Evolutionary conservation across 2,797 vertebrate species (phyloP), one percentile per base, ranked within the genome.

Genomic region (Gadopsis bispinosus): DNA sequence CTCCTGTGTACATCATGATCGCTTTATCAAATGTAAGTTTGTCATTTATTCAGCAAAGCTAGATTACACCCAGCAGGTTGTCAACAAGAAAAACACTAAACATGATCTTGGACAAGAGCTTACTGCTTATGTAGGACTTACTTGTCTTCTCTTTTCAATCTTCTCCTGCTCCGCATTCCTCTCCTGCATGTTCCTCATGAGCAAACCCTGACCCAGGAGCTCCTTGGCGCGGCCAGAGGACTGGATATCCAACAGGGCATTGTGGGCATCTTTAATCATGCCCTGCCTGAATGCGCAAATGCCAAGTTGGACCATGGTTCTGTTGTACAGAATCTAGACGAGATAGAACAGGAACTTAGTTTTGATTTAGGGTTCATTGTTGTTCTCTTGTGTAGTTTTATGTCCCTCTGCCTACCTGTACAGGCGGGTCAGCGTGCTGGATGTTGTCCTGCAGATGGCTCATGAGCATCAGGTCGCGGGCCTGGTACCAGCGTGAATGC

Each of bases 401-500:
- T 6, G 55, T 26, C 11, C 11, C 4, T 2, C 4, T 31, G 41
- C 67, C 7, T 61, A 98, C 97, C 96, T 98, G 97, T 0, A 98
- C 97, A 0, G 97, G 97, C 0, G 97, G 97, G 85, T 97, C 97
- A 0, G 97, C 96, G 0, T 98, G 97, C 84, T 98, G 97, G 91
- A 98, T 98, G 91, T 98, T 98, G 91, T 98, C 97, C 81, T 98
- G 97, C 26, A 98, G 94, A 91, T 98, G 97, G 66, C 97, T 97
- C 97, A 98, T 98, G n/a, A 98, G 96, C 97, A 98, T 97, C 75
- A 98, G 94, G 88, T 98, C 97, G 0, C 97, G 95, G 60, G 97
- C 97, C 90, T 97, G 96, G 94, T 96, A 98, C 97, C 97, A 98
- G 90, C 97, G 97, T 3, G 96, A 97, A 83, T 98, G 97, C 79